phyloP scores from a whole-genome alignment of 2,113 vertebrate genomes.

The Hemiprocne comata region DNA sequence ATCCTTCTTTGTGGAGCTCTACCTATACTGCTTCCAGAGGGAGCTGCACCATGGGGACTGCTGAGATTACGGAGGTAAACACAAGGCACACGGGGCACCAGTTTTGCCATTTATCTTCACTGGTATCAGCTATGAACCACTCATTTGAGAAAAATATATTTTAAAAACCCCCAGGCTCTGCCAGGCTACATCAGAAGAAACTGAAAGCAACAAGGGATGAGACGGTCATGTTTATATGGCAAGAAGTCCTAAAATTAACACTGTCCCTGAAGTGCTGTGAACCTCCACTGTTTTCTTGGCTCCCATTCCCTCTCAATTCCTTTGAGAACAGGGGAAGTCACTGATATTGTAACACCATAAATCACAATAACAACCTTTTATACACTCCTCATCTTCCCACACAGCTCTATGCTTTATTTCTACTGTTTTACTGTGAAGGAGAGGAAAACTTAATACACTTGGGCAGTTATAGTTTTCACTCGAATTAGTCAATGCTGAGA shows the following conservation, averaged over 20 bases:
- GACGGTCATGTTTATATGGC: not conserved
- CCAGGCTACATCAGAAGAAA: not conserved
- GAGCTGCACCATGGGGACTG: not conserved
- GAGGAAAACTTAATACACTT: not conserved
- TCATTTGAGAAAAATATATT: not conserved
- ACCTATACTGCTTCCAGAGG: not conserved
- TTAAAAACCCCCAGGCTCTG: not conserved
- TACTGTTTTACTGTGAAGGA: not conserved
- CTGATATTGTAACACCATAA: not conserved
- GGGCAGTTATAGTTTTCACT: not conserved
- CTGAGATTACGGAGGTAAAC: not conserved
- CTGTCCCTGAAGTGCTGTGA: not conserved
- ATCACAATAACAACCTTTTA: not conserved
- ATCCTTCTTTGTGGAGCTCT: not conserved
- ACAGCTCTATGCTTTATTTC: not conserved
- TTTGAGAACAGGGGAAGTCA: not conserved
- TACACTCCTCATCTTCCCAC: not conserved
- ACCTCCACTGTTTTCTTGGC: not conserved
- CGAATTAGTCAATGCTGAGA: not conserved
- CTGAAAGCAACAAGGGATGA: not conserved
- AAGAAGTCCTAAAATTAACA: not conserved
- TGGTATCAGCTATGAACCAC: not conserved
- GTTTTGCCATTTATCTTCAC: not conserved
- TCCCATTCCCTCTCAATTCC: not conserved
- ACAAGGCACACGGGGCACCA: not conserved